Conservation (phyloP, 2,797 vertebrate genomes). For the Sardinella longiceps region DNA sequence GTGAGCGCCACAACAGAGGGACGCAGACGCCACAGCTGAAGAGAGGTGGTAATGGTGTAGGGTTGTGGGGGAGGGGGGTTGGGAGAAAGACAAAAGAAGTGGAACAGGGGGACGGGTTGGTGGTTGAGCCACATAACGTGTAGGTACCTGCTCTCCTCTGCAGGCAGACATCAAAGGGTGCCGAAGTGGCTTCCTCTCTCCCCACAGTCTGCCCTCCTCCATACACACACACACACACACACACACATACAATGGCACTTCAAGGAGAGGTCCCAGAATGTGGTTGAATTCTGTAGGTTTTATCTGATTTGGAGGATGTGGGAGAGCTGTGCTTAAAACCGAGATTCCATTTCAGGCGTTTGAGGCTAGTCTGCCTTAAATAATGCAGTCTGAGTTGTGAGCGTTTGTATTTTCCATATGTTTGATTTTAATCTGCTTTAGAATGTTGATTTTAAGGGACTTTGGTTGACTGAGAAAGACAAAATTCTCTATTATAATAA, state of each 20-base stretch:
- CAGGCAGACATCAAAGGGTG: conserved; percentile 44
- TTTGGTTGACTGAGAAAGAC: not conserved
- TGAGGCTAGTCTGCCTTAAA: not conserved
- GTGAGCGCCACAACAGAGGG: conserved; percentile 32
- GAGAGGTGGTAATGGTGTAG: conserved; percentile 29
- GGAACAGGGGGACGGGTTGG: not conserved
- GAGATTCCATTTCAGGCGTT: not conserved
- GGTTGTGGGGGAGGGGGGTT: conserved; percentile 47
- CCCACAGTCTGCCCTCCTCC: conserved; percentile 25
- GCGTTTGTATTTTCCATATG: not conserved
- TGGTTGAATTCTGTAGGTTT: conserved; percentile 15
- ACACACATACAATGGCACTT: conserved; percentile 24
- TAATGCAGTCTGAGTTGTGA: not conserved
- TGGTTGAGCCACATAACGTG: conserved; percentile 48
- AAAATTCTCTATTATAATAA: no score
- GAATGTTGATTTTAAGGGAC: not conserved
- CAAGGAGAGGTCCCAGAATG: conserved; percentile 14
- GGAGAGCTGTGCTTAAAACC: not conserved
- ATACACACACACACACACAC: not conserved
- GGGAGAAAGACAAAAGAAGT: conserved; percentile 46
- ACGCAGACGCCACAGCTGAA: not conserved
- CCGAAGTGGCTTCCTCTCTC: not conserved
- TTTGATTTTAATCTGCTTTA: not conserved
- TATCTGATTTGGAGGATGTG: conserved; percentile 26
- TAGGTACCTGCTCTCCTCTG: conserved; percentile 59